Base-by-base conservation (phyloP, 2,888 invertebrate genomes). In the Maniola hyperantus region DNA sequence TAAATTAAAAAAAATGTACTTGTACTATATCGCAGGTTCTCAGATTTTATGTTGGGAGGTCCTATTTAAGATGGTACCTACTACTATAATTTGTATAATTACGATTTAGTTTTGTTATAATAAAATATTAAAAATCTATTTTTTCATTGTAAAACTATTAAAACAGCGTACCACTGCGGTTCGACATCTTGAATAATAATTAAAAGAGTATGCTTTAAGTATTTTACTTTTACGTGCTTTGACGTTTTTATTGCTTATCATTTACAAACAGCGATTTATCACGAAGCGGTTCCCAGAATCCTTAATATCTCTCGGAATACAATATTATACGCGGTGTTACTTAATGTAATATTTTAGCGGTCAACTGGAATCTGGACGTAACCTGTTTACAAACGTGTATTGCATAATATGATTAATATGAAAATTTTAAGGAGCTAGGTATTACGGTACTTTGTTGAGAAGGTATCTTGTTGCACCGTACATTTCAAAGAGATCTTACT, bases 201-300 rank as follows among this genome's bases (percentile, higher is more conserved):
- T 39, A 18, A 39, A 55, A 55, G 2, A 36, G 15, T 8, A 34
- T 20, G 18, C 42, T 57, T 57, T 57, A 20, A 20, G n/a, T n/a
- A 26, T 26, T 26, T 26, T 26, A 26, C 26, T 18, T 57, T 42
- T 26, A 57, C 42, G 42, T 57, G 39, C 11, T 11, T 39, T 42
- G 57, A 20, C 20, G 20, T 42, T 57, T 57, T 42, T 42, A 57
- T 57, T 13, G 13, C 57, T 57, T 55, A 36, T 55, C 55, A 55
- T 36, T 20, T 57, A 42, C 7, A 39, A 53, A 36, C 36, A 15
- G 42, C 20, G 20, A 57, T 39, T 42, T 57, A 57, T 57, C 57
- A 13, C 20, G 15, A 57, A 18, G 55, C 18, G 39, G 18, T 2
- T 11, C 39, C 11, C 42, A 57, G 57, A 57, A 42, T 57, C 42